phyloP scores from a whole-genome alignment of 2,113 vertebrate species.

The Edolisoma coerulescens region DNA sequence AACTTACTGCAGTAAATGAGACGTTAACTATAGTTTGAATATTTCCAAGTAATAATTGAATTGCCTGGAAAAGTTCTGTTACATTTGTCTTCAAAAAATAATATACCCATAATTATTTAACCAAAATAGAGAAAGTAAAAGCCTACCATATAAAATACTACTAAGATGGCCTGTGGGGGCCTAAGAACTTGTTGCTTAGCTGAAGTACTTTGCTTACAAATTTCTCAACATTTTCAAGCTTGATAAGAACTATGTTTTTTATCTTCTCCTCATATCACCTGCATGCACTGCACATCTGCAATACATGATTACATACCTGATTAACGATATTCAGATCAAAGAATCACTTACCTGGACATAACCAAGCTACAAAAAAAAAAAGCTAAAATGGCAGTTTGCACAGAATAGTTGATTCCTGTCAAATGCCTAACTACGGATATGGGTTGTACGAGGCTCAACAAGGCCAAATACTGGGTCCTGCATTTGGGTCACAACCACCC shows the following conservation, averaged over 20 bases:
- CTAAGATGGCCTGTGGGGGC: background rate
- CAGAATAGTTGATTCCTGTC: background rate
- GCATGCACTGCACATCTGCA: background rate
- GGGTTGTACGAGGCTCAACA: background rate
- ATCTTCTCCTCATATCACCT: background rate
- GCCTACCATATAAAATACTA: background rate
- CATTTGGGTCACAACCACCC: background rate
- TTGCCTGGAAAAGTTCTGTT: background rate
- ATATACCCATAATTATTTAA: background rate
- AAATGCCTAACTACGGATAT: background rate
- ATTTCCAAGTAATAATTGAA: background rate
- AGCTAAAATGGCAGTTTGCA: background rate
- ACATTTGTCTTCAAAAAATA: background rate
- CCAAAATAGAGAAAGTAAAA: background rate
- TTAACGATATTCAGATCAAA: background rate
- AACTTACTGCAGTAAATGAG: background rate
- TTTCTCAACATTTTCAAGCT: background rate
- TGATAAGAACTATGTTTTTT: background rate
- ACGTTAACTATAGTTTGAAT: background rate
- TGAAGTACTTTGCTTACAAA: background rate
- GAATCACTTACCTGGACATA: background rate
- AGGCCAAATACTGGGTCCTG: background rate
- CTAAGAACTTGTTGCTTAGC: background rate
- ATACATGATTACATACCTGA: rapidly evolving
- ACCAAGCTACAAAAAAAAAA: background rate